Evolutionary conservation across 2,888 invertebrate species (phyloP), one percentile per base, ranked within the genome.

Genomic region (Molanna angustata): DNA sequence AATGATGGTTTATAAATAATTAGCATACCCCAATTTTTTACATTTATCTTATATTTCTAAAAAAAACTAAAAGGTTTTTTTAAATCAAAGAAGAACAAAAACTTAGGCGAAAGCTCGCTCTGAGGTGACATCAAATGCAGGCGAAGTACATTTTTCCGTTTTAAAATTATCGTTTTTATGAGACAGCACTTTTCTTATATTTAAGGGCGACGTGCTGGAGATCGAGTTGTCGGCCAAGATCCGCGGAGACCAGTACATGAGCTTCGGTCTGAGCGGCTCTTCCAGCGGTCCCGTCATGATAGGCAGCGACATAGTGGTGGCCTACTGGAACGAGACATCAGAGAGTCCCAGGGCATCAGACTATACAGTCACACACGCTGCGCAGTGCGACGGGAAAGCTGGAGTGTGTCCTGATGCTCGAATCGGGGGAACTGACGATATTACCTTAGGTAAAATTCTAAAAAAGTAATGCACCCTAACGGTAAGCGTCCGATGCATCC

Each of bases 321-420:
- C 88, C 2, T 92, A 85, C 64, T 77, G 76, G 76, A 75, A 77
- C 41, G 67, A 62, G 49, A 69, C 43, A 7, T 27, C 52, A 14
- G 18, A 37, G 7, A 32, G 76, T 19, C 93, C 90, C 51, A 80
- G 84, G 46, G 92, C 89, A 1, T 83, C 85, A 9, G 94, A 94
- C 71, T 94, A 94, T 69, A 88, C 85, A 64, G 85, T 94, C 69
- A 86, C 89, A 0, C 86, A 88, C 60, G 73, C 85, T 48, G 82
- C 90, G 1, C 88, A 91, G 68, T 92, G 91, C 64, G 90, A 91
- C 65, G 90, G 90, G 0, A 81, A 82, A 62, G 80, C 80, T 27
- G 93, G 93, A 0, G 92, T 92, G 3, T 94, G 94, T 64, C 93
- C 93, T 0, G 94, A 94, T 66, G 82, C 83, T 57, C 76, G 87